These are phyloP conservation scores for Thereva unica DNA, from an alignment of 2,888 invertebrate species.

Conservation along the genomic window DNA sequence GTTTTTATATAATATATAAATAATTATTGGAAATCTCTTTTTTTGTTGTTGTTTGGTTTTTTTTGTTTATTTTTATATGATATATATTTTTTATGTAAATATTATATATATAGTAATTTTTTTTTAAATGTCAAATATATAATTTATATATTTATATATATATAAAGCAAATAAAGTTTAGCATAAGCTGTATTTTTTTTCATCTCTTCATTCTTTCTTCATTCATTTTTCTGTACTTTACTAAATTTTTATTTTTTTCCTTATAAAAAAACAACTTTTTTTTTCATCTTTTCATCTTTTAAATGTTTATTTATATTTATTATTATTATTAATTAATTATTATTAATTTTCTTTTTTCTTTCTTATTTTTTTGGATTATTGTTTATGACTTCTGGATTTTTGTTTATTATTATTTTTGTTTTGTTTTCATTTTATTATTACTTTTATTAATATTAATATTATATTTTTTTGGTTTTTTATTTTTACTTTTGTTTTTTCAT, in stretches of 20 bases:
- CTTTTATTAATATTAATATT: too few relatives aligned
- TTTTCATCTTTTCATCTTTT: too few relatives aligned
- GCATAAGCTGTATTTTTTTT: conserved; percentile 30
- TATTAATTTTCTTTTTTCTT: too few relatives aligned
- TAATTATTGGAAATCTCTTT: conserved; percentile 31
- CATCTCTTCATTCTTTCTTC: conserved; percentile 20
- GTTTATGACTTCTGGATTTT: conserved; percentile 22
- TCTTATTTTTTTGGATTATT: conserved; percentile 27
- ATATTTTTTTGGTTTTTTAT: not conserved
- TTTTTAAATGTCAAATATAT: conserved; percentile 8
- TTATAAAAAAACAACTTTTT: too few relatives aligned
- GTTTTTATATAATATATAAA: conserved; percentile 30
- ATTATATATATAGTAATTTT: conserved; percentile 21
- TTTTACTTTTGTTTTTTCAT: conserved; percentile 19
- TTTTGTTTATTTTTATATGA: conserved; percentile 29
- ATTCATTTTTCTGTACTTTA: not conserved
- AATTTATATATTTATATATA: conserved; percentile 8
- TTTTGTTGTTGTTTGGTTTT: conserved; percentile 20
- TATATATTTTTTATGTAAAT: conserved; percentile 22
- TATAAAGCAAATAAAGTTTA: conserved; percentile 33
- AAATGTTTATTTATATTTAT: too few relatives aligned
- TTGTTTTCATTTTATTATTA: conserved; percentile 29
- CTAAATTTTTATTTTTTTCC: too few relatives aligned
- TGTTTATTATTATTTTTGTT: conserved; percentile 29
- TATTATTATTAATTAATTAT: too few relatives aligned